Conservation (phyloP, 2,888 invertebrate genomes). For the Hirtodrosophila duncani region DNA sequence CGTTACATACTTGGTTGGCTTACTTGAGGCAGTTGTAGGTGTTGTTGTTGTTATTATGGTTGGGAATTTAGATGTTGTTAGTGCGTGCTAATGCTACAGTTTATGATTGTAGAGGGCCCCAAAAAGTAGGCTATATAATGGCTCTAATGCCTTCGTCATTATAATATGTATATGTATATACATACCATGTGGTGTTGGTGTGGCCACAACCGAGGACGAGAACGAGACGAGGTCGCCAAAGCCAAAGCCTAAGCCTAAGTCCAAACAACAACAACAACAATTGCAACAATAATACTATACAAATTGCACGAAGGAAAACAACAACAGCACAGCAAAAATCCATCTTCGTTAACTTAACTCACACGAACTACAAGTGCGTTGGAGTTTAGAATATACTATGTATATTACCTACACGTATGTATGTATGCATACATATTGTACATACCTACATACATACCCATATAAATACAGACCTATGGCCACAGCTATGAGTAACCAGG, state of each 20-base stretch:
- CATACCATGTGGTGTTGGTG: constrained; percentile 2
- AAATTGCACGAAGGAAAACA: constrained; percentile 52
- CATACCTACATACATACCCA: constrained; percentile 12
- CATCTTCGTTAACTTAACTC: constrained; percentile 61
- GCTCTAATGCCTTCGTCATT: constrained; percentile 66
- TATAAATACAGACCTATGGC: no score
- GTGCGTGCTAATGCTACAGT: constrained; percentile 62
- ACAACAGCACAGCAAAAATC: constrained; percentile 40
- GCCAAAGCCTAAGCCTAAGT: no score
- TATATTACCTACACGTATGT: constrained; percentile 8
- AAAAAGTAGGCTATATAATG: constrained; percentile 66
- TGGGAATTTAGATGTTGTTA: constrained; percentile 27
- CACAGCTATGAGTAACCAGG: no score
- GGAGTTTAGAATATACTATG: constrained; percentile 10
- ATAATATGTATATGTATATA: constrained; percentile 52
- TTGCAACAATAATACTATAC: constrained; percentile 32
- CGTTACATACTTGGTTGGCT: constrained; percentile 20
- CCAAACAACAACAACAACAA: constrained; percentile 25
- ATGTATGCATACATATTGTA: constrained; percentile 8
- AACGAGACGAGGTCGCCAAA: constrained; percentile 55
- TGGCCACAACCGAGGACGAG: constrained; percentile 28
- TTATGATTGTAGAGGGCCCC: constrained; percentile 44
- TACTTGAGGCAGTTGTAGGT: constrained; percentile 16
- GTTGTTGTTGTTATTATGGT: constrained; percentile 19
- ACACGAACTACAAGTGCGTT: constrained; percentile 62